Base-by-base conservation (phyloP, 2,888 invertebrate genomes). In the Therioaphis trifolii region DNA sequence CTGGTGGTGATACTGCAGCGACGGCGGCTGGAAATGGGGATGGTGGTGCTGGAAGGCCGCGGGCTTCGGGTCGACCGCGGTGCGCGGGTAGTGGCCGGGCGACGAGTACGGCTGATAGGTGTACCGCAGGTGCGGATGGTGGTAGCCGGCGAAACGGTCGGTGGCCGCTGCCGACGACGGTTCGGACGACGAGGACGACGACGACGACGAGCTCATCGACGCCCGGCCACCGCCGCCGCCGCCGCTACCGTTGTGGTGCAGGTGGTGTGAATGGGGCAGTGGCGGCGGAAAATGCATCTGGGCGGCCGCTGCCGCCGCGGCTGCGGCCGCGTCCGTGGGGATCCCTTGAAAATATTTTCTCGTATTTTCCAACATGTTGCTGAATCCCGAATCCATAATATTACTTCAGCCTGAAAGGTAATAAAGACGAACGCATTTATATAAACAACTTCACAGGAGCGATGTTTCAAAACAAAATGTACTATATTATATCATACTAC, bases 301-400 rank as follows among this genome's bases (percentile, higher is more conserved):
- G 0, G 72, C 46, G 29, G 61, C 43, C 14, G 69, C 69, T 15
- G 80, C 58, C 1, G 63, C 74, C 15, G 79, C 72, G 46, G 55
- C 77, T 21, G 77, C 63, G 15, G 80, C 80, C 29, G 68, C 79
- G 27, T 84, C 85, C 87, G 90, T 90, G 86, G 94, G 94, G 89
- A 94, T 90, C 88, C 94, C 94, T 91, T 94, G 93, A 89, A 94
- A 94, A 90, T 93, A 94, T 91, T 94, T 94, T 89, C 94, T 93
- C 89, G 93, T 93, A 90, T 93, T 94, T 92, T 94, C 93, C 92
- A 94, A 91, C 90, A 94, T 93, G 92, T 94, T 94, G 90, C 92
- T 93, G 90, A 91, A 92, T 90, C 92, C 91, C 89, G 92, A 92
- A 91, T 94, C 94, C 94, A 94, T 94, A 84, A 79, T 80, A 82